Base-by-base conservation (phyloP, 2,888 invertebrate species). In the Chrysolina oricalcia region DNA sequence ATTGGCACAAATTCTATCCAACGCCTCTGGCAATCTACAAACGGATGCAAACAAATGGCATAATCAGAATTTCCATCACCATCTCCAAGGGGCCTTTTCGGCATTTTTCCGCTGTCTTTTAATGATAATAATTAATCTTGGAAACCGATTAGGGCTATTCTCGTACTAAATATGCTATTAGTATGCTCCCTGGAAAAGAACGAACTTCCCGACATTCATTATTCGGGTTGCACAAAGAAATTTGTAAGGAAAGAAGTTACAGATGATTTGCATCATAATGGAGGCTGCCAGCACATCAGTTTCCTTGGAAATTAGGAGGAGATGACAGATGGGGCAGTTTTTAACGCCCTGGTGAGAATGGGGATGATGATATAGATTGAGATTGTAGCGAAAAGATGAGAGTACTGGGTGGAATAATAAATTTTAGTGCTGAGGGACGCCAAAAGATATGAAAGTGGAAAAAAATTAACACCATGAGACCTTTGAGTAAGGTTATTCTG, bases 121-220 rank as follows among this genome's bases (percentile, higher is more conserved):
- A 70, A 72, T 66, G 48, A 63, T 48, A 63, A 75, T 78, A 75
- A 78, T 77, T 78, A 70, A 74, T 41, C 74, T 68, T 53, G 63
- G 48, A 59, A 75, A 72, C 65, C 75, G 72, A 79, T 79, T 79
- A 71, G 72, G 56, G 35, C 46, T 74, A 73, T 75, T 76, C 64
- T 68, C 70, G 70, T 63, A 73, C 75, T 79, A 79, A 80, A 80
- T 78, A 78, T 77, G 75, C 74, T 78, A 79, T 80, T 78, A 79
- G 76, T 79, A 80, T 79, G 77, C 80, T 43, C 68, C 66, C 27
- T 50, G 72, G 27, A 72, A 73, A 66, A 75, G 75, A 63, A 56
- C 71, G 72, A 77, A 50, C 75, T 68, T 53, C 56, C 70, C 65
- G 65, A 53, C 65, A 46, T 73, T 67, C 48, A 67, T 48, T 67